Evolutionary conservation across 2,888 invertebrate species (phyloP).

Genomic region (Litoditis marina): DNA sequence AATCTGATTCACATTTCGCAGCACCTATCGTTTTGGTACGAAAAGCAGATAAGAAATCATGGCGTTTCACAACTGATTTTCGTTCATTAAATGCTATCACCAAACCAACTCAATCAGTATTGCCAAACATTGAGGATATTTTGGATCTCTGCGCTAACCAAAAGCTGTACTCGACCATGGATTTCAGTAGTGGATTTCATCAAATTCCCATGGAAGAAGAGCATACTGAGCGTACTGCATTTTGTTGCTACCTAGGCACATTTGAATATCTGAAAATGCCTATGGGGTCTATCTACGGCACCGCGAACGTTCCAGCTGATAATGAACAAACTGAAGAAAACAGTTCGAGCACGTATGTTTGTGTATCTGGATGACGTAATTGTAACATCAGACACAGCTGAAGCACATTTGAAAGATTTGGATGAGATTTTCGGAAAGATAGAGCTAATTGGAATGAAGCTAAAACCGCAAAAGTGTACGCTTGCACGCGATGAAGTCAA

Average conservation of each 20-base stretch:
- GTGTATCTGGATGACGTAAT: conserved; percentile 9
- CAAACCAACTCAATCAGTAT: too few species aligned
- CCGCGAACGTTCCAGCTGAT: conserved; percentile 11
- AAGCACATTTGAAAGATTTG: conserved; percentile 11
- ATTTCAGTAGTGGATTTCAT: conserved; percentile 13
- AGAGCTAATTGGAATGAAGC: background rate
- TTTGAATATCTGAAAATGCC: conserved; percentile 15
- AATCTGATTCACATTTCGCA: too few species aligned
- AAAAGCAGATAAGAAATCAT: too few species aligned
- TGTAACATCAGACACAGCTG: background rate
- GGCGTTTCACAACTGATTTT: too few species aligned
- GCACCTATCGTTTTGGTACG: too few species aligned
- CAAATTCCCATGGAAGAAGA: conserved; percentile 13
- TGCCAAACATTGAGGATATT: conserved; percentile 13
- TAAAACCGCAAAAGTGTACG: conserved; percentile 3
- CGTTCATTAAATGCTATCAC: too few species aligned
- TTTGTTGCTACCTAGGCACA: conserved; percentile 1
- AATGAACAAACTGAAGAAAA: conserved; percentile 9
- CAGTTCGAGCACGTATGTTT: too few species aligned
- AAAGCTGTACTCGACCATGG: conserved; percentile 10
- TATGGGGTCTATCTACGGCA: conserved; percentile 18
- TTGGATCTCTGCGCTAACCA: conserved; percentile 1
- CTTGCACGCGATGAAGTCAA: background rate
- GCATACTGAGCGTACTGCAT: conserved; percentile 16
- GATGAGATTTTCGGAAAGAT: conserved; percentile 8